Percentiles rank a stretch among this genome's conserved stretches.
These are phyloP conservation scores for Drosophila cardini DNA, from an alignment of 1,140 invertebrate species.

Conservation along the genomic window DNA sequence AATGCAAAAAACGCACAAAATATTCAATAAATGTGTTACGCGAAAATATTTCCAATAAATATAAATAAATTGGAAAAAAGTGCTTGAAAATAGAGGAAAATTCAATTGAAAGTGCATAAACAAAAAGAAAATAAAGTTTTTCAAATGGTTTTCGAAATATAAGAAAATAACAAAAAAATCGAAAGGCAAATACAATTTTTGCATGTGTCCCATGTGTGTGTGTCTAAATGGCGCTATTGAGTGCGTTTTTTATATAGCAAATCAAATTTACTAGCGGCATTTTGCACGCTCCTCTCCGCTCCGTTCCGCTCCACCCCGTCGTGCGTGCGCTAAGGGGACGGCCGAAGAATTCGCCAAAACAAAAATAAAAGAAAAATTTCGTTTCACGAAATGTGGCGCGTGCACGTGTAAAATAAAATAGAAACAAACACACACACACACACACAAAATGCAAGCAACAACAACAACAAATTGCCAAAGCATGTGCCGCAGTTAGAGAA, in stretches of 20 bases:
- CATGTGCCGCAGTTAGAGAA: slow-evolving; percentile 57
- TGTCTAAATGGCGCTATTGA: slow-evolving; percentile 21
- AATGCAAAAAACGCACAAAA: slow-evolving; percentile 36
- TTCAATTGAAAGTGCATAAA: slow-evolving; percentile 35
- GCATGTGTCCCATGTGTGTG: slow-evolving; percentile 31
- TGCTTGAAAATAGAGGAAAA: slow-evolving; percentile 11
- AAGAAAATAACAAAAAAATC: slow-evolving; percentile 9
- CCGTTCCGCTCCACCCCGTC: slow-evolving; percentile 5
- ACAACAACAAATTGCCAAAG: slow-evolving; percentile 62
- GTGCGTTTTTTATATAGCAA: slow-evolving; percentile 38
- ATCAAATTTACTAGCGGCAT: slow-evolving; percentile 39
- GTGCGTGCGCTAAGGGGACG: slow-evolving; percentile 33
- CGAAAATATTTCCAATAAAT: slow-evolving; percentile 8
- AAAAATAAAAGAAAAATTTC: slow-evolving; percentile 29
- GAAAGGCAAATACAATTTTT: slow-evolving; percentile 44
- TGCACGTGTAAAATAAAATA: slow-evolving; percentile 68
- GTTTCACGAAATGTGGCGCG: slow-evolving; percentile 60
- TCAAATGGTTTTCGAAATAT: slow-evolving; percentile 30
- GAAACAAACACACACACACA: slow-evolving; percentile 17
- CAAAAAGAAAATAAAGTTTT: slow-evolving; percentile 19
- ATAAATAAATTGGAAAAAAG: slow-evolving; percentile 27
- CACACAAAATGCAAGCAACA: slow-evolving; percentile 47
- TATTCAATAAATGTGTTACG: slow-evolving; percentile 29
- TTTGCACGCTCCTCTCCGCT: slow-evolving; percentile 16
- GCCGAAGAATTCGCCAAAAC: slow-evolving; percentile 27